phyloP scores from a whole-genome alignment of 1,140 invertebrate species.

The Lysiphlebus fabarum region DNA sequence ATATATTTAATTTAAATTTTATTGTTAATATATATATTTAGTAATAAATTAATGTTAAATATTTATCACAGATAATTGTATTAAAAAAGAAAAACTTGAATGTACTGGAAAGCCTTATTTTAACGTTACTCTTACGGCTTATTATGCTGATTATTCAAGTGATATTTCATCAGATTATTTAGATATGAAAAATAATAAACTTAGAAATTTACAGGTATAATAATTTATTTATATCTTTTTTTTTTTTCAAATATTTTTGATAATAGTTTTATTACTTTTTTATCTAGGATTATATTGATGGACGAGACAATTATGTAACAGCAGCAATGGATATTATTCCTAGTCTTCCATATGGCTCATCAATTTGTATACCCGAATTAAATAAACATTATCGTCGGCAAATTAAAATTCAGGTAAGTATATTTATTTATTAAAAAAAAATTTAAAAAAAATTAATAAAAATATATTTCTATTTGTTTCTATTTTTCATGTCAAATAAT shows the following conservation, averaged over 20 bases:
- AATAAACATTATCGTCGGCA: constrained; percentile 52
- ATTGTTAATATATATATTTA: too few species aligned
- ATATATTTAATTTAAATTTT: too few species aligned
- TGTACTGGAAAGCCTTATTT: constrained; percentile 32
- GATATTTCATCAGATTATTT: constrained; percentile 44
- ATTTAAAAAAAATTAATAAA: too few species aligned
- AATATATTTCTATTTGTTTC: neutral
- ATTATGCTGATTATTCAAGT: constrained; percentile 52
- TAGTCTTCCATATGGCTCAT: constrained; percentile 49
- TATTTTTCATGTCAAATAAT: neutral
- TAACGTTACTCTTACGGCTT: constrained; percentile 54
- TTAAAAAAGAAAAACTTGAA: constrained; percentile 23
- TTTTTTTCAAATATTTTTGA: too few species aligned
- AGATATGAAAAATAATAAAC: constrained; percentile 48
- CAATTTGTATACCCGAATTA: constrained; percentile 54
- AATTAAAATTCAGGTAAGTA: constrained; percentile 46
- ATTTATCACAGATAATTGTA: constrained; percentile 11
- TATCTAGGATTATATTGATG: constrained; percentile 56
- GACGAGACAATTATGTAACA: constrained; percentile 51
- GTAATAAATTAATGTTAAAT: too few species aligned
- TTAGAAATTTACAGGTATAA: constrained; percentile 55
- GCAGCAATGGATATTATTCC: constrained; percentile 52
- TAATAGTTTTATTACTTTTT: too few species aligned
- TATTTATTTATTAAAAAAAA: neutral
- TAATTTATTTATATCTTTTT: too few species aligned